phyloP scores from a whole-genome alignment of 2,797 vertebrate species.

The Lacerta bilineata region DNA sequence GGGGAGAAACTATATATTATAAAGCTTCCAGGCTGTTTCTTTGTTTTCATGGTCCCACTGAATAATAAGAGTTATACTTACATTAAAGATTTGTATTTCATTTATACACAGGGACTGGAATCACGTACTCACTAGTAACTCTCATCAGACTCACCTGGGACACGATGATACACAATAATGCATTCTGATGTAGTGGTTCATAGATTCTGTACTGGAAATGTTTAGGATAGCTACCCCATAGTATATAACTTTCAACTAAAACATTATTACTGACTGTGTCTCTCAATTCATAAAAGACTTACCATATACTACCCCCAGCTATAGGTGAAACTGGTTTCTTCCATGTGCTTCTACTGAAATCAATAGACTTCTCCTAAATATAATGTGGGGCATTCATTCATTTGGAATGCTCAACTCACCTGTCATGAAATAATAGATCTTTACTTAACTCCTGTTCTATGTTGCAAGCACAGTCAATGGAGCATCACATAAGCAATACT shows the following conservation, averaged over 20 bases:
- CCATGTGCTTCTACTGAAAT: not conserved
- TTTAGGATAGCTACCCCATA: not conserved
- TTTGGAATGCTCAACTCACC: not conserved
- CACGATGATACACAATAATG: not conserved
- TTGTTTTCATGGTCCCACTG: not conserved
- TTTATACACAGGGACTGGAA: not conserved
- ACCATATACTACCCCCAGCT: not conserved
- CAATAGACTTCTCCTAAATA: not conserved
- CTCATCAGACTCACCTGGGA: not conserved
- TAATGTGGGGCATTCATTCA: not conserved
- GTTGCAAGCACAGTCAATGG: no score
- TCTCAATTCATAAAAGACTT: not conserved
- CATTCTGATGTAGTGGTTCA: not conserved
- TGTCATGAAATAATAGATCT: not conserved
- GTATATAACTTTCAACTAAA: not conserved
- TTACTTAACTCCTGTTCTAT: no score
- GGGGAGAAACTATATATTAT: not conserved
- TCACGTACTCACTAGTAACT: not conserved
- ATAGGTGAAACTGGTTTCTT: not conserved
- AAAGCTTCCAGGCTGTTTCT: not conserved
- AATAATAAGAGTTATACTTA: conserved; percentile 10
- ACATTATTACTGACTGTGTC: not conserved
- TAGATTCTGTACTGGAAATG: not conserved
- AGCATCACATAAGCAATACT: no score
- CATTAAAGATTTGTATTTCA: not conserved